These are phyloP conservation scores for Urocitellus parryii DNA, from an alignment of 2,113 vertebrate genomes.

Conservation along the genomic window DNA sequence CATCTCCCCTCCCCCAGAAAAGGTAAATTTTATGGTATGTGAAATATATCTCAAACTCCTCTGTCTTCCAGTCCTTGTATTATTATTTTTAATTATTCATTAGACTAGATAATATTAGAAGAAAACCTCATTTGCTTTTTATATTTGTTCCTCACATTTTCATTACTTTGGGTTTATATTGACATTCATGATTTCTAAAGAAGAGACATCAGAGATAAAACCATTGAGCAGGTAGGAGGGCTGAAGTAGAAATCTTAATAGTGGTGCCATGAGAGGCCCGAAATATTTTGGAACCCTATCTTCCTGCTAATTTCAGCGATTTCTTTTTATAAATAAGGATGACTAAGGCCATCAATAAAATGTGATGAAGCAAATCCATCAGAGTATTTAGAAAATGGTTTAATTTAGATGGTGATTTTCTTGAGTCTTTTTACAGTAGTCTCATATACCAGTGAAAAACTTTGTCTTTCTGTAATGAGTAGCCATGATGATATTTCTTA, in stretches of 20 bases:
- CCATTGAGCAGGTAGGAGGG: neutral
- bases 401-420: neutral
- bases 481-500: neutral
- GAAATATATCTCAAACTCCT: neutral
- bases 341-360: neutral
- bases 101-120: neutral
- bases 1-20: neutral
- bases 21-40: neutral
- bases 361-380: neutral
- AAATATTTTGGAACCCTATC: neutral
- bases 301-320: neutral
- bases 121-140: neutral
- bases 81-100: neutral
- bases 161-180: conserved; percentile 3
- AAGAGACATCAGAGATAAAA: neutral
- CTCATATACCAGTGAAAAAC: neutral
- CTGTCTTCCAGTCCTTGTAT: neutral
- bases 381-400: neutral
- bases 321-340: neutral
- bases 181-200: conserved; percentile 9
- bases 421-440: neutral
- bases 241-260: neutral
- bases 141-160: neutral
- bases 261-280: neutral
- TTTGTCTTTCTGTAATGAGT: conserved; percentile 14